Evolutionary conservation across 2,797 vertebrate genomes (phyloP).

Genomic region (Arctocebus calabarensis): DNA sequence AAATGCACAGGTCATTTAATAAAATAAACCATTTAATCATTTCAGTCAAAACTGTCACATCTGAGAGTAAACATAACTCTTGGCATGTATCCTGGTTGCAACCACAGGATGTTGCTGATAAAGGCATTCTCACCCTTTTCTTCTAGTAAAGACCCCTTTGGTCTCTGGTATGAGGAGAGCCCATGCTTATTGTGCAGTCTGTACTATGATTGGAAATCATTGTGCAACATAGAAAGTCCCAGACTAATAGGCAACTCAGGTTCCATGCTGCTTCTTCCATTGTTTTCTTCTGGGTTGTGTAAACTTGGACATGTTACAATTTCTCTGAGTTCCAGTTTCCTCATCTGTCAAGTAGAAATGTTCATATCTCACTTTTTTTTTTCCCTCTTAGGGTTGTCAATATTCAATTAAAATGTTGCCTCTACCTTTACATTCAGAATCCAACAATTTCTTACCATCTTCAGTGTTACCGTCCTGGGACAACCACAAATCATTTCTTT

Average conservation of each 20-base stretch:
- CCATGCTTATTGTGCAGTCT: neutral
- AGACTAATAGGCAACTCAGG: neutral
- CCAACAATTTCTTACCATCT: neutral
- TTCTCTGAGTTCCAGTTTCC: conserved; percentile 35
- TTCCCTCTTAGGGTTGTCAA: neutral
- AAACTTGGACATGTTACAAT: neutral
- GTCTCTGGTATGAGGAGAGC: neutral
- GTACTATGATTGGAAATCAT: neutral
- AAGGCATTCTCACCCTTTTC: neutral
- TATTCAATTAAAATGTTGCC: neutral
- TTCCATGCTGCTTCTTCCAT: neutral
- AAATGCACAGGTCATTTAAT: neutral
- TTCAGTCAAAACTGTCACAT: neutral
- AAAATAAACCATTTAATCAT: neutral
- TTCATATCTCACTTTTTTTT: conserved; percentile 15
- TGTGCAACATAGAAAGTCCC: neutral
- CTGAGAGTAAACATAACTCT: neutral
- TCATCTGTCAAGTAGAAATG: neutral
- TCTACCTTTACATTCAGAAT: neutral
- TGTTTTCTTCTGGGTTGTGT: neutral
- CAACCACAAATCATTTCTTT: neutral
- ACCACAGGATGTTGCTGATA: neutral
- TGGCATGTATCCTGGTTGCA: neutral
- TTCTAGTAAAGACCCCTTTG: neutral
- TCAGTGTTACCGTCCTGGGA: neutral